These are phyloP conservation scores for Mormoops blainvillei DNA, from an alignment of 2,113 vertebrate genomes.

Conservation along the genomic window DNA sequence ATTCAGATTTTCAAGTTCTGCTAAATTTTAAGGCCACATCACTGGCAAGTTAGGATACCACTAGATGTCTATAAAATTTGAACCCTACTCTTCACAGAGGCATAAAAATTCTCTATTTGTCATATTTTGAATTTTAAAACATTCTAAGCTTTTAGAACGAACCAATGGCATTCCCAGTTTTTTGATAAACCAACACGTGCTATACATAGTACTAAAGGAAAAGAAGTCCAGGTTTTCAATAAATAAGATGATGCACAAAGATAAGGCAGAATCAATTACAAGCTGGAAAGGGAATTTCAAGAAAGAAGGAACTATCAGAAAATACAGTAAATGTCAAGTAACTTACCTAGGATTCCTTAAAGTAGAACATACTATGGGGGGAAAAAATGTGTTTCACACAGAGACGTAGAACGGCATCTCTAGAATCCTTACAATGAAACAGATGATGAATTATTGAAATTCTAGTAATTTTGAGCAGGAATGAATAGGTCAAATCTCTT, in stretches of 20 bases:
- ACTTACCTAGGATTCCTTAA: neutral
- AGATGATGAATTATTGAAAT: neutral
- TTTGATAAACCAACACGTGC: neutral
- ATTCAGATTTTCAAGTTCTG: neutral
- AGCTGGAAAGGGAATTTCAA: neutral
- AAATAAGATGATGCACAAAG: neutral
- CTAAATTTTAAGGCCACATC: neutral
- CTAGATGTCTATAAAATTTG: neutral
- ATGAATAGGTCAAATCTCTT: neutral
- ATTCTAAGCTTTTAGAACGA: neutral
- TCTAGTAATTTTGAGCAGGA: neutral
- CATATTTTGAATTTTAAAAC: neutral
- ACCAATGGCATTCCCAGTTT: neutral
- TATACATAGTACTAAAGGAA: neutral
- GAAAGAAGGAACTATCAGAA: neutral
- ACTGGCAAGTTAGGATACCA: neutral
- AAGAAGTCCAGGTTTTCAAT: neutral
- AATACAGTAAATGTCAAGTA: neutral
- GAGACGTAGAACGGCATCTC: neutral
- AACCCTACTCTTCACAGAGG: neutral
- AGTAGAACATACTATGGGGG: neutral
- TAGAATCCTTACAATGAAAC: neutral
- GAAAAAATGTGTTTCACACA: neutral
- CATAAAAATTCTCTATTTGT: neutral
- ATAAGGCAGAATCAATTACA: neutral